A percentile compares a stretch with the other conserved stretches of the same genome.
These are phyloP conservation scores for Aspidapion aeneum DNA, from an alignment of 2,888 invertebrate species.

Conservation along the genomic window DNA sequence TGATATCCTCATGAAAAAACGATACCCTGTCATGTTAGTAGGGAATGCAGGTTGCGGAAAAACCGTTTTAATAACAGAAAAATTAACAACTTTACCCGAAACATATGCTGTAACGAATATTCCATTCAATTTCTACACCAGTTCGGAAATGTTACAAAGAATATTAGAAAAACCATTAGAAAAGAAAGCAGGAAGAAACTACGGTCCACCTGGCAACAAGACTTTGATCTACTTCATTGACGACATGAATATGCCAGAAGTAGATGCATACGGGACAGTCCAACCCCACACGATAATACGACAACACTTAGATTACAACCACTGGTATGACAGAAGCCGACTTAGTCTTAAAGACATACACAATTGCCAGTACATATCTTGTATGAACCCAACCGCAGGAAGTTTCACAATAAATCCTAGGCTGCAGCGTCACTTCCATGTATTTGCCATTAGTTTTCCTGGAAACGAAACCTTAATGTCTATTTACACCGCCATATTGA, in stretches of 20 bases:
- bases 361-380: slow-evolving; percentile 94
- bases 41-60: slow-evolving; percentile 94
- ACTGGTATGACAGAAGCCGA: slow-evolving; percentile 92
- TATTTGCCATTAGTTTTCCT: slow-evolving; percentile 78
- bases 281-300: slow-evolving; percentile 94
- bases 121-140: slow-evolving; percentile 95
- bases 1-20: slow-evolving; percentile 82
- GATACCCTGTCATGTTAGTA: slow-evolving; percentile 92
- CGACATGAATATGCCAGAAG: slow-evolving; percentile 98
- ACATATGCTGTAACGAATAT: slow-evolving; percentile 88
- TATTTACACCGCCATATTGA: slow-evolving; percentile 86
- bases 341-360: slow-evolving; percentile 90
- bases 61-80: slow-evolving; percentile 77
- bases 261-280: slow-evolving; percentile 86
- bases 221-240: slow-evolving; percentile 93
- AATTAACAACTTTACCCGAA: slow-evolving; percentile 70
- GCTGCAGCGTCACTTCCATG: slow-evolving; percentile 85
- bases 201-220: slow-evolving; percentile 93
- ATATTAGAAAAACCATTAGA: slow-evolving; percentile 92
- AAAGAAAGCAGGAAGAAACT: slow-evolving; percentile 93
- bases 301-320: slow-evolving; percentile 93
- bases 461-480: slow-evolving; percentile 78
- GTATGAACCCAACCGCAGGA: slow-evolving; percentile 98
- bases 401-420: slow-evolving; percentile 96
- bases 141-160: slow-evolving; percentile 90